Conservation (phyloP, 2,888 invertebrate genomes). For the Apamea sordens region DNA sequence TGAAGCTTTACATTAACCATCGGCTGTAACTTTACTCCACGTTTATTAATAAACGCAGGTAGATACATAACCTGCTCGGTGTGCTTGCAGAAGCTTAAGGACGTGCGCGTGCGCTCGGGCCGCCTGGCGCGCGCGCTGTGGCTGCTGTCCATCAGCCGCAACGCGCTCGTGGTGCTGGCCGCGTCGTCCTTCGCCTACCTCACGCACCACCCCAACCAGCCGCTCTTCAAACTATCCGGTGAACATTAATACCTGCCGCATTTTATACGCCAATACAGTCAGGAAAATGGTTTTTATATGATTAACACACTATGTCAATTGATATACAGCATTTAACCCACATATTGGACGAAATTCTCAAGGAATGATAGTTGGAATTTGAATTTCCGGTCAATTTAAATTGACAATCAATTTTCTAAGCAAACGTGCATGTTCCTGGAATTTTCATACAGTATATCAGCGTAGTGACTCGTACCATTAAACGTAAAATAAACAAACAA, state of each 20-base stretch:
- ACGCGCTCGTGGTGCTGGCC: constrained; percentile 93
- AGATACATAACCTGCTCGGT: neutral
- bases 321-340: neutral
- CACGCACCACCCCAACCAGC: constrained; percentile 85
- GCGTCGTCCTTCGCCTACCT: constrained; percentile 91
- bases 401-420: neutral
- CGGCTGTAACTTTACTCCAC: neutral
- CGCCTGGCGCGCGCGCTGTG: constrained; percentile 87
- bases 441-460: neutral
- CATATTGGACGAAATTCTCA: neutral
- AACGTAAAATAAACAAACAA: neutral
- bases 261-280: neutral
- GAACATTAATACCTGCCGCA: constrained; percentile 24
- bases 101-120: constrained; percentile 85
- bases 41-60: neutral
- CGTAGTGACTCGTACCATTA: neutral
- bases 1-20: neutral
- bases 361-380: neutral
- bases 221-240: constrained; percentile 92
- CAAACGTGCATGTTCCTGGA: neutral
- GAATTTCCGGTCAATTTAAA: neutral
- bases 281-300: neutral
- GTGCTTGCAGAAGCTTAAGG: constrained; percentile 91
- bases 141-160: constrained; percentile 94
- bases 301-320: neutral